Evolutionary conservation across 2,113 vertebrate species (phyloP), one percentile per base, ranked within the genome.

Genomic region (Laticauda laticaudata): DNA sequence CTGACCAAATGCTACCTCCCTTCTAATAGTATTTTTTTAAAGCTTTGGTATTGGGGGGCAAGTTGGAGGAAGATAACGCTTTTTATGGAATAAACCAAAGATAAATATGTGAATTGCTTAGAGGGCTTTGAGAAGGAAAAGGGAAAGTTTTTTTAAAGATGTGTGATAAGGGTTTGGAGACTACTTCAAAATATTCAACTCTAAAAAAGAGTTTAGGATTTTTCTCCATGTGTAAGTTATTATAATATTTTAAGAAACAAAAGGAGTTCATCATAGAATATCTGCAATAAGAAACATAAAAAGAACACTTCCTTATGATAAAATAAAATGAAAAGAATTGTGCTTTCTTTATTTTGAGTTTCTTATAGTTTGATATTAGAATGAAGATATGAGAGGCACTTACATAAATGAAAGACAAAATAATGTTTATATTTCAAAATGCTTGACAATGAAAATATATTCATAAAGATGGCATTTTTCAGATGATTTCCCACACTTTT

Each of bases 231-330:
- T 34, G 29, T 3, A 93, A 94, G 90, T 43, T 94, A 94, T 87
- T 51, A 86, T 45, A 91, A 86, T 45, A 91, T 93, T 91, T 91
- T 94, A 29, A 45, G 92, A 18, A 14, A n/a, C 12, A 87, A 48
- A 87, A 87, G 5, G 10, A 2, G 4, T 88, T 53, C 15, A 81
- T 18, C 18, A 81, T 43, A 81, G 34, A 43, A 23, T 10, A 21
- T 3, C 18, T 81, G 75, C 0, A 20, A 81, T 81, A 43, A 43
- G 34, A 81, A 3, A 3, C 75, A 81, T 43, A 43, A 81, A 34
- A 81, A 81, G 43, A 20, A 21, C n/a, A 34, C 15, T 34, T 39
- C 75, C 18, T 81, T 81, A 21, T 10, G 18, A 81, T 81, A 43
- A 81, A 81, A 81, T 81, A 81, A 34, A 69, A n/a, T 69, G 29